Conservation (phyloP, 2,797 vertebrate species). For the Coccyzus lansbergi region DNA sequence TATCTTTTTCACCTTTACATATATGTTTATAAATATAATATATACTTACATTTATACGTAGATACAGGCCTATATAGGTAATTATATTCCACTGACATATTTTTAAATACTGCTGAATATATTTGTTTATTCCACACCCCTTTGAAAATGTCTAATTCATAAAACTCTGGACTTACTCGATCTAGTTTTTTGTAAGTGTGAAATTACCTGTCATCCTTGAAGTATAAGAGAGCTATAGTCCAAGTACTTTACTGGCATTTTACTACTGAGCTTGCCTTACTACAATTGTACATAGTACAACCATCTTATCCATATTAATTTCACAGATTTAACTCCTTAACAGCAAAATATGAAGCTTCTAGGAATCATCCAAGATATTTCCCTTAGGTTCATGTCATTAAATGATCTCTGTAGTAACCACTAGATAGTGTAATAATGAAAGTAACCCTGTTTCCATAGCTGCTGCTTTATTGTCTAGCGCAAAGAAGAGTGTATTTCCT, state of each 20-base stretch:
- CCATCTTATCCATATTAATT: neutral
- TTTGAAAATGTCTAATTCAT: neutral
- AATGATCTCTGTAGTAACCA: neutral
- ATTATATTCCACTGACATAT: no score
- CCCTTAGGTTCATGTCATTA: neutral
- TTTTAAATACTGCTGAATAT: neutral
- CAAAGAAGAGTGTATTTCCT: neutral
- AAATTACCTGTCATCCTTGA: neutral
- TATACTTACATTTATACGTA: neutral
- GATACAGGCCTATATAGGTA: neutral
- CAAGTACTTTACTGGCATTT: neutral
- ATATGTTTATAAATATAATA: neutral
- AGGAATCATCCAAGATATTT: neutral
- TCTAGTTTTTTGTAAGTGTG: slow-evolving; percentile 27
- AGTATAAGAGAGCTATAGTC: neutral
- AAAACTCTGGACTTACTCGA: neutral
- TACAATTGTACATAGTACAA: neutral
- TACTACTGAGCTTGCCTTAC: neutral
- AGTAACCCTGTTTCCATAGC: neutral
- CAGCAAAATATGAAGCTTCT: neutral
- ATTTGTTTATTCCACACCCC: neutral
- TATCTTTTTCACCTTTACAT: neutral
- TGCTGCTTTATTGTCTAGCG: neutral
- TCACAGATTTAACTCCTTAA: neutral
- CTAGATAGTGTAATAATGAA: neutral